These are phyloP conservation scores for Psettodes erumei DNA, from an alignment of 2,113 vertebrate species.

Conservation along the genomic window DNA sequence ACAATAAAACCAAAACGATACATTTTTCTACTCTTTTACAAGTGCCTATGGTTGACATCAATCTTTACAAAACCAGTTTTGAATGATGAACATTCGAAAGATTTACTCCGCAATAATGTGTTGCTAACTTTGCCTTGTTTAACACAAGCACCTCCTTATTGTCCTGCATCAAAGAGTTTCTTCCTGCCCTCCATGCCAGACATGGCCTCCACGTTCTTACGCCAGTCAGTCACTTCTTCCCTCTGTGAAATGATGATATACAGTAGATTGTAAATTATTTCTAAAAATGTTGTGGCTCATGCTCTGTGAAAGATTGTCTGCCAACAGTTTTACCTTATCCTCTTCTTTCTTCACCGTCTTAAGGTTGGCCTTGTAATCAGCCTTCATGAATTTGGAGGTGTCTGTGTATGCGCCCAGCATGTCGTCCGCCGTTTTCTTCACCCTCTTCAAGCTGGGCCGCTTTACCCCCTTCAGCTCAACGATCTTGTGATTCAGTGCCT, in stretches of 20 bases:
- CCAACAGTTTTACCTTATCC: slow-evolving; percentile 75
- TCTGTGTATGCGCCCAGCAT: slow-evolving; percentile 79
- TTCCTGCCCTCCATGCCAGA: slow-evolving; percentile 86
- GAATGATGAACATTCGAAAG: too few relatives aligned
- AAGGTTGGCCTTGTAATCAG: slow-evolving; percentile 83
- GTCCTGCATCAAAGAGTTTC: slow-evolving; percentile 80
- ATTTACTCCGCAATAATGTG: too few relatives aligned
- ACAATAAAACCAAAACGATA: neutral
- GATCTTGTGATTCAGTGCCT: slow-evolving; percentile 77
- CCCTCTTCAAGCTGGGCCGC: slow-evolving; percentile 81
- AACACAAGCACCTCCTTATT: slow-evolving; percentile 22
- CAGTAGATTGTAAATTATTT: neutral
- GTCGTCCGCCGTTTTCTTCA: slow-evolving; percentile 83
- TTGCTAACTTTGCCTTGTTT: neutral
- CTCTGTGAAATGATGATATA: slow-evolving; percentile 36
- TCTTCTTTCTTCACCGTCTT: slow-evolving; percentile 88
- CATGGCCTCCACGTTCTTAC: slow-evolving; percentile 85
- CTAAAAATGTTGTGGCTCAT: neutral
- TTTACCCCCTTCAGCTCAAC: slow-evolving; percentile 81
- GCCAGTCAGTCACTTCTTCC: slow-evolving; percentile 84
- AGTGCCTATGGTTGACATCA: neutral
- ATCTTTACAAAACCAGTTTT: slow-evolving; percentile 27
- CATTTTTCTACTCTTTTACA: neutral
- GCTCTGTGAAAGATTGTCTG: neutral
- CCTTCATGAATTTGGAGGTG: slow-evolving; percentile 76